Conservation (phyloP, 2,113 vertebrate species). For the Chlorodrepanis virens region DNA sequence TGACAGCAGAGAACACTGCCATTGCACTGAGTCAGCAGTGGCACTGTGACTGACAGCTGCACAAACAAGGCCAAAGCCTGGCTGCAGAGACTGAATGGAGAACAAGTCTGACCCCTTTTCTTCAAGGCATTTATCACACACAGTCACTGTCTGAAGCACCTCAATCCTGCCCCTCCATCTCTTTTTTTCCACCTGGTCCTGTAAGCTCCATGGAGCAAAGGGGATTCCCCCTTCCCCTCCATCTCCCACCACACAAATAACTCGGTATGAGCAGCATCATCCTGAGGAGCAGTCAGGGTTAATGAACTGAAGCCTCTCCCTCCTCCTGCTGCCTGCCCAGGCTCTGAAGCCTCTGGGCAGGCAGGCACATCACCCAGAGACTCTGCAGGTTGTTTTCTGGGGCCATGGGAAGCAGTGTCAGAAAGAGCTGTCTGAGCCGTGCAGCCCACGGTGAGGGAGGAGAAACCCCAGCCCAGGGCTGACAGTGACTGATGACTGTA, state of each 20-base stretch:
- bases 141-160: background rate
- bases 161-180: background rate
- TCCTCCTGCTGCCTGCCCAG: background rate
- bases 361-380: background rate
- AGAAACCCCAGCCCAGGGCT: conserved; percentile 26
- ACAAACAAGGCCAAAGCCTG: background rate
- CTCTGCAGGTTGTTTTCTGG: background rate
- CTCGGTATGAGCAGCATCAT: rapidly evolving
- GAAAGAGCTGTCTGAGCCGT: background rate
- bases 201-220: background rate
- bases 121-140: background rate
- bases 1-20: background rate
- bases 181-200: background rate
- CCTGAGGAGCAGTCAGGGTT: background rate
- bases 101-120: background rate
- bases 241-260: background rate
- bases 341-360: background rate
- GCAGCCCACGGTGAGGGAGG: background rate
- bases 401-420: background rate
- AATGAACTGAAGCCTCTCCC: background rate
- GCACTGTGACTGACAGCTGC: background rate
- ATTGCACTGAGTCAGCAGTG: background rate
- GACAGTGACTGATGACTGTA: conserved; percentile 44
- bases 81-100: background rate
- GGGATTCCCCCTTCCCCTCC: rapidly evolving